A percentile compares a stretch with the other conserved stretches of the same genome.
These are phyloP conservation scores for Thelaira solivaga DNA, from an alignment of 2,888 invertebrate genomes.

Conservation along the genomic window DNA sequence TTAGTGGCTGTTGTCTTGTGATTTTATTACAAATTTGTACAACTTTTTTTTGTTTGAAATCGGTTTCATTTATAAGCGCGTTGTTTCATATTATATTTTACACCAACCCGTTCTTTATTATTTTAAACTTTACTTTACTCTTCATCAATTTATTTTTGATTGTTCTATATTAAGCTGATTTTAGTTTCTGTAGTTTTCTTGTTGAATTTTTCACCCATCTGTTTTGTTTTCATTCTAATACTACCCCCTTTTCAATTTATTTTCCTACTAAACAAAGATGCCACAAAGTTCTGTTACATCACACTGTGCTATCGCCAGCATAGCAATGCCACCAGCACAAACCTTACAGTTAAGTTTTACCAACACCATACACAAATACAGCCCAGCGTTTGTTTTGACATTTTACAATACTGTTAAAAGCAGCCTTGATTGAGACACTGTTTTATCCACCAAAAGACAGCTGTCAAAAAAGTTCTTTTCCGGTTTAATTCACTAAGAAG, in stretches of 20 bases:
- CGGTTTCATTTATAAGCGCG: slow-evolving; percentile 34
- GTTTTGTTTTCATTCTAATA: slow-evolving; percentile 44
- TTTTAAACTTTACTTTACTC: slow-evolving; percentile 40
- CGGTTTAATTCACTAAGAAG: slow-evolving; percentile 76
- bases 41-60: neutral
- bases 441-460: slow-evolving; percentile 59
- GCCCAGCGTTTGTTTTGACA: neutral
- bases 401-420: neutral
- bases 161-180: slow-evolving; percentile 40
- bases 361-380: too few relatives aligned
- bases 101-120: slow-evolving; percentile 29
- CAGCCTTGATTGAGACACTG: slow-evolving; percentile 45
- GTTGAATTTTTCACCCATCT: slow-evolving; percentile 50
- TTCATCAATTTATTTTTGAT: neutral
- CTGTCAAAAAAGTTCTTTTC: slow-evolving; percentile 75
- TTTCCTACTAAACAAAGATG: neutral
- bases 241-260: slow-evolving; percentile 52
- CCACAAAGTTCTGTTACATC: neutral
- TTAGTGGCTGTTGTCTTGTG: slow-evolving; percentile 4
- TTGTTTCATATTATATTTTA: slow-evolving; percentile 13
- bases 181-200: slow-evolving; percentile 44
- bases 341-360: too few relatives aligned
- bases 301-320: neutral
- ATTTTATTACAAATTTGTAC: neutral
- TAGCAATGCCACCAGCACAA: neutral